phyloP scores from a whole-genome alignment of 2,888 invertebrate genomes.

The Cheiracanthium punctorium region DNA sequence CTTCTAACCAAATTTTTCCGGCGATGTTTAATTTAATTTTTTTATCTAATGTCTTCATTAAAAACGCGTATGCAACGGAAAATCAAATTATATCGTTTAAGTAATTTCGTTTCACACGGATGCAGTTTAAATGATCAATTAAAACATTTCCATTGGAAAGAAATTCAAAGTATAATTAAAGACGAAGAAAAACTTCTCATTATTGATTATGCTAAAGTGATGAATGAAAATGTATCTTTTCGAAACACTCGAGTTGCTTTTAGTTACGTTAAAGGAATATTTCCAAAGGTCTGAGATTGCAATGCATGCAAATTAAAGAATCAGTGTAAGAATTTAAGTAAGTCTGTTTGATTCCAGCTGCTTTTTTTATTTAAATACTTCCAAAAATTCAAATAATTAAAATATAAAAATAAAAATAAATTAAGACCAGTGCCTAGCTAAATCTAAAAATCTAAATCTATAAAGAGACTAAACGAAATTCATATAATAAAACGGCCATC shows the following conservation, averaged over 20 bases:
- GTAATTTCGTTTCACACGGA: slow-evolving; percentile 40
- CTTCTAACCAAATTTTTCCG: slow-evolving; percentile 38
- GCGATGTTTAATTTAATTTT: slow-evolving; percentile 42
- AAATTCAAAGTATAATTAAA: slow-evolving; percentile 57
- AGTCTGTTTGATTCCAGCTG: no score
- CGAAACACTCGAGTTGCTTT: slow-evolving; percentile 35
- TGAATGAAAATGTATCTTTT: slow-evolving; percentile 28
- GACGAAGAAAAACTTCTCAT: slow-evolving; percentile 57
- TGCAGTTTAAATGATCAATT: slow-evolving; percentile 50
- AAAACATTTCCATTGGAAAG: slow-evolving; percentile 54
- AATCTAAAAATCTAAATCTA: no score
- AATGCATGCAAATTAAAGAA: slow-evolving; percentile 49
- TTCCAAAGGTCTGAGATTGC: slow-evolving; percentile 40
- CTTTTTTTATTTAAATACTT: no score
- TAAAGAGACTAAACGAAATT: no score
- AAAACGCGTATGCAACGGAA: slow-evolving; percentile 53
- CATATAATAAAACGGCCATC: no score
- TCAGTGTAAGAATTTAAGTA: no score
- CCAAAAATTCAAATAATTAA: no score
- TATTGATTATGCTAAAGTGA: slow-evolving; percentile 56
- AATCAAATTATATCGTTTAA: slow-evolving; percentile 46
- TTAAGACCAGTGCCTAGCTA: no score
- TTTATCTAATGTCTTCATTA: slow-evolving; percentile 45
- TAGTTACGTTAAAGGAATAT: slow-evolving; percentile 20
- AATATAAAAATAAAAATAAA: no score